Evolutionary conservation across 2,113 vertebrate genomes (phyloP).

Genomic region (Chloropsis cyanopogon): DNA sequence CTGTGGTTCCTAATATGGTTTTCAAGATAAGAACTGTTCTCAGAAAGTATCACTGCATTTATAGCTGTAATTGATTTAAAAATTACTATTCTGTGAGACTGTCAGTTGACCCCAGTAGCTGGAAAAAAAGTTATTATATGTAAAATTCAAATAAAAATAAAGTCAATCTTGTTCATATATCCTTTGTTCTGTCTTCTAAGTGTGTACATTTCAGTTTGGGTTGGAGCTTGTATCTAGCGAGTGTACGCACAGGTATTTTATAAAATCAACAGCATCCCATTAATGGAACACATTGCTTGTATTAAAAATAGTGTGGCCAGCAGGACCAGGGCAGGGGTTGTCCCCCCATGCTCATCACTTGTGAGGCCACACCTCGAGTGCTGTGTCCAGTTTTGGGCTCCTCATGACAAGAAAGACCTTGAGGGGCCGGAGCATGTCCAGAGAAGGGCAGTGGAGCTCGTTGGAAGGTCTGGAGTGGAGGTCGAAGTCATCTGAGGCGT

Average conservation of each 20-base stretch:
- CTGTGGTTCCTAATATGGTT: background rate
- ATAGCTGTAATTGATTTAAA: background rate
- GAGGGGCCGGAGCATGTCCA: background rate
- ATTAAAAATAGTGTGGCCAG: background rate
- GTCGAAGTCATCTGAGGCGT: background rate
- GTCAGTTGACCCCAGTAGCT: background rate
- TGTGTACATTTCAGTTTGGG: background rate
- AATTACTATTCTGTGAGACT: background rate
- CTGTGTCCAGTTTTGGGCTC: background rate
- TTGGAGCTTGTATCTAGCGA: background rate
- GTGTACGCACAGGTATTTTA: background rate
- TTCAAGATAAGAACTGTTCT: background rate
- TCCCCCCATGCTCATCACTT: background rate
- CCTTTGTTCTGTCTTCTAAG: background rate
- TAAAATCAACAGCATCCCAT: background rate
- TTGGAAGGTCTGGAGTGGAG: background rate
- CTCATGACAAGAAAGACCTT: background rate
- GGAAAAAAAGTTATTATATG: background rate
- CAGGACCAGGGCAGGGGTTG: background rate
- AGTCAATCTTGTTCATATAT: background rate
- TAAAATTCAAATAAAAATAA: conserved; percentile 13
- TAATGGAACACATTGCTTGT: background rate
- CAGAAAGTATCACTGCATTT: background rate
- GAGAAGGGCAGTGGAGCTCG: background rate
- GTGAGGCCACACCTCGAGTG: rapidly evolving